Conservation (phyloP, 2,888 invertebrate species). For the Boloria selene region DNA sequence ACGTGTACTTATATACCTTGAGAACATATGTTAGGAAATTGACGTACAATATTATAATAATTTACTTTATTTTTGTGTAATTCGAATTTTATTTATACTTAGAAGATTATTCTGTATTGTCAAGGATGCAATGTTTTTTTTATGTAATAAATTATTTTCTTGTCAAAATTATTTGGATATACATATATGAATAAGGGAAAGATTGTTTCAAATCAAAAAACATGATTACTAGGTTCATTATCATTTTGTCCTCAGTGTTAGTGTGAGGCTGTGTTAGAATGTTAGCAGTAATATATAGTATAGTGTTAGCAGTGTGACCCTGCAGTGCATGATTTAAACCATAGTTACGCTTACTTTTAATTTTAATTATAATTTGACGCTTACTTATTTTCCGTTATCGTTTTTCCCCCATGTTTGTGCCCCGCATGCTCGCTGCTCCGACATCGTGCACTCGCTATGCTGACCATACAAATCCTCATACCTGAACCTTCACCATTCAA, state of each 20-base stretch:
- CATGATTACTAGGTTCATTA: not conserved
- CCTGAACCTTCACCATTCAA: not conserved
- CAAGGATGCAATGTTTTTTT: too few species aligned
- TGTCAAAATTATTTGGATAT: too few species aligned
- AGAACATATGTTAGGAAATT: too few species aligned
- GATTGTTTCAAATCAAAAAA: too few species aligned
- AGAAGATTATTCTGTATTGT: too few species aligned
- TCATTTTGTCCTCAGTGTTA: not conserved
- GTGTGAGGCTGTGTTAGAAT: conserved; percentile 17
- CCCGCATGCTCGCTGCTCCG: conserved; percentile 67
- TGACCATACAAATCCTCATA: conserved; percentile 43
- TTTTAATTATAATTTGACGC: conserved; percentile 47
- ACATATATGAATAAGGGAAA: too few species aligned
- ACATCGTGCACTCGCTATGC: conserved; percentile 58
- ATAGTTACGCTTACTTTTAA: conserved; percentile 40
- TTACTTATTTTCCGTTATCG: conserved; percentile 64
- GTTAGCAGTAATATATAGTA: conserved; percentile 16
- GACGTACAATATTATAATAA: too few species aligned
- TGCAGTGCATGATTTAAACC: conserved; percentile 61
- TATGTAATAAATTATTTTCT: too few species aligned
- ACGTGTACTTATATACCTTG: too few species aligned
- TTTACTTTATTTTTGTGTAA: too few species aligned
- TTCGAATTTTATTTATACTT: too few species aligned
- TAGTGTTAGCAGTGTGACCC: conserved; percentile 46
- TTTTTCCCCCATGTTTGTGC: conserved; percentile 73